A percentile compares a stretch with the other conserved stretches of the same genome.
These are phyloP conservation scores for Agrotis segetum DNA, from an alignment of 2,888 invertebrate genomes.

Conservation along the genomic window DNA sequence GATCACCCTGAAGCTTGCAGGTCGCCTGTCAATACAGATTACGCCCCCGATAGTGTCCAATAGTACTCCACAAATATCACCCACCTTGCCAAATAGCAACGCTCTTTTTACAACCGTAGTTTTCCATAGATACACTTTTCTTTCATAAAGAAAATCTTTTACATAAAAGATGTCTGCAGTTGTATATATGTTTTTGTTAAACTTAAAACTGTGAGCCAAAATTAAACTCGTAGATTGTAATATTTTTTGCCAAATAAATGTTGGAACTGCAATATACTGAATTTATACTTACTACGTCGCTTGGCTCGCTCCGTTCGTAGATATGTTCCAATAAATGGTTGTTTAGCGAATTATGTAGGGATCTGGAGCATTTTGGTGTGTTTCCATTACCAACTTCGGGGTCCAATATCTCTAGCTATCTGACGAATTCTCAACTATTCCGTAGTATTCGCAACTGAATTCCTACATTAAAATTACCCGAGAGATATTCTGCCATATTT, in stretches of 20 bases:
- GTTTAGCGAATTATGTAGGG: conserved; percentile 61
- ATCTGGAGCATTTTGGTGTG: conserved; percentile 52
- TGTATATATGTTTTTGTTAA: conserved; percentile 47
- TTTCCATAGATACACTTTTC: conserved; percentile 10
- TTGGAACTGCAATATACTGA: conserved; percentile 67
- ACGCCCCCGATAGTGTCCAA: conserved; percentile 53
- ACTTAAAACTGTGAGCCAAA: conserved; percentile 56
- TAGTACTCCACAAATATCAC: conserved; percentile 32
- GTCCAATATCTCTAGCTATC: conserved; percentile 61
- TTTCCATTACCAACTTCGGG: conserved; percentile 68
- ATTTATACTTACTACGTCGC: conserved; percentile 70
- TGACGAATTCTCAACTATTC: conserved; percentile 63
- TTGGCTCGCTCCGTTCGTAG: conserved; percentile 65
- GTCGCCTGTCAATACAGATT: conserved; percentile 65
- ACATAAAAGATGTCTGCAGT: conserved; percentile 27
- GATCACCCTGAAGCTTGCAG: conserved; percentile 49
- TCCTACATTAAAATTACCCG: conserved; percentile 9
- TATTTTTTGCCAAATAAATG: conserved; percentile 70
- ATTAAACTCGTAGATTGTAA: conserved; percentile 56
- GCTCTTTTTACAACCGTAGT: conserved; percentile 16
- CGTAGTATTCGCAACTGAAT: conserved; percentile 51
- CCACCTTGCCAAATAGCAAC: conserved; percentile 24
- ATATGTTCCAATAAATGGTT: conserved; percentile 69
- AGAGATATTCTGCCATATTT: conserved; percentile 26
- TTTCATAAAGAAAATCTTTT: conserved; percentile 13